Evolutionary conservation across 2,113 vertebrate genomes (phyloP).

Genomic region (Vombatus ursinus): DNA sequence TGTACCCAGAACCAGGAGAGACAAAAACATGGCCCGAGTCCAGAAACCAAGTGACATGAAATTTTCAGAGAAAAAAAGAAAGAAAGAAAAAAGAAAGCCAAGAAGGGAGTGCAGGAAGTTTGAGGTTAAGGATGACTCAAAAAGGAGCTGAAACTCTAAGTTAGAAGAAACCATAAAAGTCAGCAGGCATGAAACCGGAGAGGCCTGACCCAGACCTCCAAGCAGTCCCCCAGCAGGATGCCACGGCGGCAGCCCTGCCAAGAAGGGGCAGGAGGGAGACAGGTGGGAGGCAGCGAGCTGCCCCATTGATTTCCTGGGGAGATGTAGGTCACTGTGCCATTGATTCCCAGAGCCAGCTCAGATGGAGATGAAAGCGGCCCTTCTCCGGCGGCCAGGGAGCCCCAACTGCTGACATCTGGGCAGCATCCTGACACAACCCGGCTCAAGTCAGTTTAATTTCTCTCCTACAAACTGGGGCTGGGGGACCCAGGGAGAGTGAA

Average conservation of each 20-base stretch:
- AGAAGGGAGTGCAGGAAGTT: conserved; percentile 26
- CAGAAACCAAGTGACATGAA: background rate
- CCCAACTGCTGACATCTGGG: conserved; percentile 38
- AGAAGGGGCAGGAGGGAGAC: conserved; percentile 27
- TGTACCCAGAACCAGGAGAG: background rate
- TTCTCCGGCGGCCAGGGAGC: background rate
- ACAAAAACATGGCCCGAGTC: background rate
- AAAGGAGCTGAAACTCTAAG: conserved; percentile 2
- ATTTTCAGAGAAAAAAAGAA: background rate
- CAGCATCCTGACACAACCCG: background rate
- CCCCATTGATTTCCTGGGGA: conserved; percentile 16
- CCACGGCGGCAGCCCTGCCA: background rate
- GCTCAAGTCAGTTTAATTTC: background rate
- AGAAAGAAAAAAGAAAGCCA: background rate
- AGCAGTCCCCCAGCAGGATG: background rate
- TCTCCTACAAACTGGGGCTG: conserved; percentile 65
- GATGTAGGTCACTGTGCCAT: conserved; percentile 76
- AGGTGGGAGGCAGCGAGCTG: background rate
- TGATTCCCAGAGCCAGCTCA: conserved; percentile 69
- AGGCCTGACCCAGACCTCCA: background rate
- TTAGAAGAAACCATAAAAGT: conserved; percentile 19
- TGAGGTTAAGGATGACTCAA: background rate
- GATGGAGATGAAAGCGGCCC: conserved; percentile 62
- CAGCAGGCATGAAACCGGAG: background rate
- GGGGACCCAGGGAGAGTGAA: conserved; percentile 53